Evolutionary conservation across 1,140 invertebrate species (phyloP).

Genomic region (Caenorhabditis briggsae): DNA sequence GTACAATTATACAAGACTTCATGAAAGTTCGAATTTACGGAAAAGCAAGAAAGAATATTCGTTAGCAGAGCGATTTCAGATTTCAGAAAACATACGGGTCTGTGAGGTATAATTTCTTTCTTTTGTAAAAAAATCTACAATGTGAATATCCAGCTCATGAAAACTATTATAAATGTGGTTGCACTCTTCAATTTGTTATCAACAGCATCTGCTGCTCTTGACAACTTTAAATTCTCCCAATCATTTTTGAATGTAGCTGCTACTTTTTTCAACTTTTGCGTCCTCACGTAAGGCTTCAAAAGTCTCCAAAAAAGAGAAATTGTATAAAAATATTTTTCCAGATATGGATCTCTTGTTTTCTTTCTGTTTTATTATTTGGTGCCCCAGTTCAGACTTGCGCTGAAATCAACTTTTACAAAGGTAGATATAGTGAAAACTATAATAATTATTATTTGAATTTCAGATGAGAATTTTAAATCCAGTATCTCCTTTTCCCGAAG

Average conservation of each 20-base stretch:
- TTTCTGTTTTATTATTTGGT: conserved; percentile 14
- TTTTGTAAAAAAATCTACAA: not conserved
- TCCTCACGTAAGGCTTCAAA: not conserved
- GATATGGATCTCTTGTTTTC: conserved; percentile 31
- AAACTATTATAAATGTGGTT: conserved; percentile 27
- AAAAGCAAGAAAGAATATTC: conserved; percentile 47
- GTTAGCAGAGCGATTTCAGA: conserved; percentile 24
- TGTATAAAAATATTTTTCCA: not conserved
- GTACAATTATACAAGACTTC: conserved; percentile 28
- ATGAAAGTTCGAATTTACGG: conserved; percentile 27
- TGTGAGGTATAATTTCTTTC: not conserved
- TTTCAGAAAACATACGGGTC: conserved; percentile 29
- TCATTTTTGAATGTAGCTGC: conserved; percentile 25
- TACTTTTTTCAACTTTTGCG: conserved; percentile 35
- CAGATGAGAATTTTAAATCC: conserved; percentile 29
- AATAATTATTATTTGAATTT: not conserved
- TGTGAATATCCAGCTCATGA: conserved; percentile 7
- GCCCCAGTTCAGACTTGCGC: not conserved
- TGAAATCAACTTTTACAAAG: not conserved
- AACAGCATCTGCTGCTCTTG: not conserved
- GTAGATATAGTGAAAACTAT: not conserved
- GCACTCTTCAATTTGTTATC: conserved; percentile 15
- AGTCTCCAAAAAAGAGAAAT: no score
- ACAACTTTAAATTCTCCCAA: conserved; percentile 6
- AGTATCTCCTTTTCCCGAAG: conserved; percentile 8